Percentiles rank a stretch among this genome's conserved stretches.
These are phyloP conservation scores for Acronicta leporina DNA, from an alignment of 2,888 invertebrate species.

Conservation along the genomic window DNA sequence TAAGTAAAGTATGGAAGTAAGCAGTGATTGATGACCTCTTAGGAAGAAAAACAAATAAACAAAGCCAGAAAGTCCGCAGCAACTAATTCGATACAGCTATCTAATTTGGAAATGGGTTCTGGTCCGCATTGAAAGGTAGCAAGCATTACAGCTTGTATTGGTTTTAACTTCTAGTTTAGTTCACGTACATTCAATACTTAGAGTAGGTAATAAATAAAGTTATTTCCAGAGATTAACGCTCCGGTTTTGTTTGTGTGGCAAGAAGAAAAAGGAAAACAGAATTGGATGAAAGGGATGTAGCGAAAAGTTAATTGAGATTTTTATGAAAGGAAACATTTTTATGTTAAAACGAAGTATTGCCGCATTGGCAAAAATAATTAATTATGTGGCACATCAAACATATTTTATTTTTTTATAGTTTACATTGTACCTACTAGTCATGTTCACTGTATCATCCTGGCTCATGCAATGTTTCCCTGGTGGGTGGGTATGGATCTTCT, in stretches of 20 bases:
- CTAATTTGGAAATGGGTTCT: conserved; percentile 66
- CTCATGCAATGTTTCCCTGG: too few relatives aligned
- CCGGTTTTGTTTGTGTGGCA: background rate
- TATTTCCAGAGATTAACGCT: background rate
- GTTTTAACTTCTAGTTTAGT: conserved; percentile 33
- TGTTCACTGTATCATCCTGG: too few relatives aligned
- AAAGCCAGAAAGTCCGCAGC: conserved; percentile 24
- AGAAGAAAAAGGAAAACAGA: background rate
- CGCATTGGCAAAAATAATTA: too few relatives aligned
- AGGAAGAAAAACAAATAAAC: conserved; percentile 54
- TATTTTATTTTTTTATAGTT: too few relatives aligned
- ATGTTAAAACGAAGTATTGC: too few relatives aligned
- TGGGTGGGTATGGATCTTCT: too few relatives aligned
- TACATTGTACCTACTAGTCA: too few relatives aligned
- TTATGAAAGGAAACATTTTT: too few relatives aligned
- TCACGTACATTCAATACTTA: conserved; percentile 8
- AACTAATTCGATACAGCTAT: conserved; percentile 58
- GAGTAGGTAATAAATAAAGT: conserved; percentile 19
- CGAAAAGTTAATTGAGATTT: background rate
- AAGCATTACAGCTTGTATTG: conserved; percentile 29
- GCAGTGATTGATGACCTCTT: conserved; percentile 67
- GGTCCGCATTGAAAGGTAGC: conserved; percentile 55
- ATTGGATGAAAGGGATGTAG: background rate
- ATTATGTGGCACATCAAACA: too few relatives aligned
- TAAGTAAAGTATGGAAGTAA: conserved; percentile 29